Evolutionary conservation across 2,113 vertebrate genomes (phyloP).

Genomic region (Grantiella picta): DNA sequence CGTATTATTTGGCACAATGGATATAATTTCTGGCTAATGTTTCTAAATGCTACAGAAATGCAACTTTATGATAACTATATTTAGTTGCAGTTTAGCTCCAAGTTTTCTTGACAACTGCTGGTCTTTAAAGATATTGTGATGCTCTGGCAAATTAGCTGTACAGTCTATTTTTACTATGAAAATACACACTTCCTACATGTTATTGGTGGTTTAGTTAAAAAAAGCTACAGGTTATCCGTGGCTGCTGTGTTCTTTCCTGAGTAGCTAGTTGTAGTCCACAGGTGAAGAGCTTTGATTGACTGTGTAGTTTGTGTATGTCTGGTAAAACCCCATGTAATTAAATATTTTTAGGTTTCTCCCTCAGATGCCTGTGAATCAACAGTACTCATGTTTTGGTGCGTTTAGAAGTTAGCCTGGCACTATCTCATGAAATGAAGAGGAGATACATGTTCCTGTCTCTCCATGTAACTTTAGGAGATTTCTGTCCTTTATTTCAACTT

Average conservation of each 20-base stretch:
- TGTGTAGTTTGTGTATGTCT: neutral
- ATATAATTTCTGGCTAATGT: neutral
- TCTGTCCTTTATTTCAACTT: neutral
- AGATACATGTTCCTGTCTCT: neutral
- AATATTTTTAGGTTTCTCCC: neutral
- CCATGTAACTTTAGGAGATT: neutral
- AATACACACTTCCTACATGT: neutral
- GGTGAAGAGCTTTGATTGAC: neutral
- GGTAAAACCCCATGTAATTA: neutral
- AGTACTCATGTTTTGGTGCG: neutral
- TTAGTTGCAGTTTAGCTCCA: neutral
- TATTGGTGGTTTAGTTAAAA: neutral
- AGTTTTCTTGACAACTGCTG: neutral
- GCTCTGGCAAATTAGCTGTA: neutral
- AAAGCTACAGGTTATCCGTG: neutral
- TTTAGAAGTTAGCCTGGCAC: neutral
- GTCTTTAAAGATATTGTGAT: neutral
- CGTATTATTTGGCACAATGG: neutral
- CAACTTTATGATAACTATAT: neutral
- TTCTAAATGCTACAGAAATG: neutral
- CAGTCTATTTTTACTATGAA: neutral
- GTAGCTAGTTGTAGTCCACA: neutral
- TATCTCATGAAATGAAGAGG: neutral
- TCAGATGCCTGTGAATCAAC: neutral
- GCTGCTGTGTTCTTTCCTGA: neutral